Evolutionary conservation across 2,888 invertebrate species (phyloP).

Genomic region (Campoplex nolae): DNA sequence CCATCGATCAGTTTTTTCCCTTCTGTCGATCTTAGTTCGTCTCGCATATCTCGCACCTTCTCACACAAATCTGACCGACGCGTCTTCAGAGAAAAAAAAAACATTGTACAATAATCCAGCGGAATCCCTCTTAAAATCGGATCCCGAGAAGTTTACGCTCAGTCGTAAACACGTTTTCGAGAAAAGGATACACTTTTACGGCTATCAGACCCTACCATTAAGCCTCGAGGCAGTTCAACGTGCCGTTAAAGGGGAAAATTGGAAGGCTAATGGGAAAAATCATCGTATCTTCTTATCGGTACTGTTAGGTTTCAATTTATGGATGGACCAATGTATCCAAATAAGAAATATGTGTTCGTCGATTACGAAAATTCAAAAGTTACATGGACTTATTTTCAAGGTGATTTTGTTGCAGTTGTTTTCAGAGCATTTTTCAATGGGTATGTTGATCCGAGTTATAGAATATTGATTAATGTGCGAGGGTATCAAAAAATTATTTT

Average conservation of each 20-base stretch:
- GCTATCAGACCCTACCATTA: conserved; percentile 3
- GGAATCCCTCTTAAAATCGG: conserved; percentile 16
- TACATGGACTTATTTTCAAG: neutral
- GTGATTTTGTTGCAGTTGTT: neutral
- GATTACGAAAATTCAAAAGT: neutral
- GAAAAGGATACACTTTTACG: conserved; percentile 14
- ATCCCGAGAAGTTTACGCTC: neutral
- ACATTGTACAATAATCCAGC: conserved; percentile 1
- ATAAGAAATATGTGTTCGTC: neutral
- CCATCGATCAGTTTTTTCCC: neutral
- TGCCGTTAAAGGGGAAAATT: conserved; percentile 6
- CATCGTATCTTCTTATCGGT: conserved; percentile 5
- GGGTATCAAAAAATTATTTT: neutral
- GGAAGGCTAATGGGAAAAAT: neutral
- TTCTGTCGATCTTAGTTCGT: neutral
- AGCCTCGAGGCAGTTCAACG: conserved; percentile 8
- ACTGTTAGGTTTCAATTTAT: conserved; percentile 6
- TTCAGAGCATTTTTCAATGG: neutral
- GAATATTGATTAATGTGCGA: neutral
- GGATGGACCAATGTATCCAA: neutral
- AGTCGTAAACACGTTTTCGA: conserved; percentile 35
- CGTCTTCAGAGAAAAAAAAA: neutral
- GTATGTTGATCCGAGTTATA: neutral
- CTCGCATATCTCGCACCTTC: neutral
- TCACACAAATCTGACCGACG: conserved; percentile 13